These are phyloP conservation scores for Callosobruchus maculatus DNA, from an alignment of 2,888 invertebrate genomes.

Conservation along the genomic window DNA sequence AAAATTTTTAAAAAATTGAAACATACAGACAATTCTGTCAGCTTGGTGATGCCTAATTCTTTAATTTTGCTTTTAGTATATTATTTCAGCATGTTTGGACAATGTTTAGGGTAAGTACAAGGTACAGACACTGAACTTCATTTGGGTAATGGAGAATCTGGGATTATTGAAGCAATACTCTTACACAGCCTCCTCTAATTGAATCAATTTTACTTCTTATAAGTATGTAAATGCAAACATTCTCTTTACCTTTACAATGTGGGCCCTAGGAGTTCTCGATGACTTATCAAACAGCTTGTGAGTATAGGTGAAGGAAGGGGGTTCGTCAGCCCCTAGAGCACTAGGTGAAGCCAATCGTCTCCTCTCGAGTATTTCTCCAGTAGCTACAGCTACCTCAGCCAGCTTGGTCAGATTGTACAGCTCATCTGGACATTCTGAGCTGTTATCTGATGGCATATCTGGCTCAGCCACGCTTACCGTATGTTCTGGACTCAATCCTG, in stretches of 20 bases:
- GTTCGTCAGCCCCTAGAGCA: conserved; percentile 16
- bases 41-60: too few relatives aligned
- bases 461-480: conserved; percentile 46
- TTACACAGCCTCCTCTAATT: too few relatives aligned
- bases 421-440: conserved; percentile 57
- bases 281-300: conserved; percentile 50
- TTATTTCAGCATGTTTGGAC: too few relatives aligned
- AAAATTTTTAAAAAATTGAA: too few relatives aligned
- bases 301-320: conserved; percentile 40
- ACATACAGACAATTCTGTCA: too few relatives aligned
- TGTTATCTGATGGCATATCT: conserved; percentile 39
- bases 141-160: too few relatives aligned
- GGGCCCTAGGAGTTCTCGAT: conserved; percentile 41
- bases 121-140: too few relatives aligned
- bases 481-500: conserved; percentile 48
- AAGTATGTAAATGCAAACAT: too few relatives aligned
- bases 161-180: too few relatives aligned
- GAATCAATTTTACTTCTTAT: too few relatives aligned
- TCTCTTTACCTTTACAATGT: conserved; percentile 44
- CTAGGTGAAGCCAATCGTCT: conserved; percentile 33
- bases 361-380: conserved; percentile 54
- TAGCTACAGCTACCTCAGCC: conserved; percentile 69
- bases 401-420: conserved; percentile 72
- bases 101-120: too few relatives aligned
- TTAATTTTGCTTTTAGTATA: too few relatives aligned